phyloP scores from a whole-genome alignment of 2,888 invertebrate genomes.

The Drosophila mimica region DNA sequence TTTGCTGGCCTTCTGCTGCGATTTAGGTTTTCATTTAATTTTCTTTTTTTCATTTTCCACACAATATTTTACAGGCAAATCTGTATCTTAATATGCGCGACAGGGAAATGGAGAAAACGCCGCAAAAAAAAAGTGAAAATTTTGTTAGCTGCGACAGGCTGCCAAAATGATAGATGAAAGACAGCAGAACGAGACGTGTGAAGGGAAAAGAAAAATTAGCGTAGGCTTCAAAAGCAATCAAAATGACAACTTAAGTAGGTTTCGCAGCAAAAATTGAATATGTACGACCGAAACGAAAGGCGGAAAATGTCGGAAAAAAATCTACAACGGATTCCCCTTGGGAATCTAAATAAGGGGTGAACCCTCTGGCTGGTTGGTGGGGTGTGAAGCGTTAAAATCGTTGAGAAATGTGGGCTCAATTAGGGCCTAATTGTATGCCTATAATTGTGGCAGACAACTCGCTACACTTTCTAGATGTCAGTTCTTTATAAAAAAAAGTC shows the following conservation, averaged over 20 bases:
- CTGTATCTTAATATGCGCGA: constrained; percentile 49
- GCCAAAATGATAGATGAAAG: constrained; percentile 70
- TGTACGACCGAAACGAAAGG: constrained; percentile 28
- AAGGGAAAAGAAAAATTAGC: constrained; percentile 65
- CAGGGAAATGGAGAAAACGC: constrained; percentile 15
- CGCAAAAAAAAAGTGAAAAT: constrained; percentile 62
- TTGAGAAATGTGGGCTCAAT: constrained; percentile 58
- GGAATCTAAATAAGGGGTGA: constrained; percentile 23
- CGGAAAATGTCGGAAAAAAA: constrained; percentile 19
- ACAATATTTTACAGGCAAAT: constrained; percentile 66
- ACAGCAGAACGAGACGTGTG: background rate
- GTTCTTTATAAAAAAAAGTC: constrained; percentile 13
- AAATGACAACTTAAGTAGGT: constrained; percentile 81
- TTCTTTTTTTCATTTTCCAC: constrained; percentile 42
- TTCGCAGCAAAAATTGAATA: constrained; percentile 59
- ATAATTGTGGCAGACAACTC: constrained; percentile 60
- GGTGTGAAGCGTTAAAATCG: constrained; percentile 18
- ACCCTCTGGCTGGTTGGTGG: background rate
- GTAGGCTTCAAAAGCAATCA: constrained; percentile 78
- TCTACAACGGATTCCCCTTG: constrained; percentile 13
- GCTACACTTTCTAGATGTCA: constrained; percentile 10
- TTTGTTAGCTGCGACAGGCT: constrained; percentile 62
- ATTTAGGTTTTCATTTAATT: constrained; percentile 38
- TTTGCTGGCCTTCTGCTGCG: constrained; percentile 26
- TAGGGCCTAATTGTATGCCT: constrained; percentile 57